phyloP scores from a whole-genome alignment of 2,888 invertebrate genomes.

The Caenorhabditis wallacei region DNA sequence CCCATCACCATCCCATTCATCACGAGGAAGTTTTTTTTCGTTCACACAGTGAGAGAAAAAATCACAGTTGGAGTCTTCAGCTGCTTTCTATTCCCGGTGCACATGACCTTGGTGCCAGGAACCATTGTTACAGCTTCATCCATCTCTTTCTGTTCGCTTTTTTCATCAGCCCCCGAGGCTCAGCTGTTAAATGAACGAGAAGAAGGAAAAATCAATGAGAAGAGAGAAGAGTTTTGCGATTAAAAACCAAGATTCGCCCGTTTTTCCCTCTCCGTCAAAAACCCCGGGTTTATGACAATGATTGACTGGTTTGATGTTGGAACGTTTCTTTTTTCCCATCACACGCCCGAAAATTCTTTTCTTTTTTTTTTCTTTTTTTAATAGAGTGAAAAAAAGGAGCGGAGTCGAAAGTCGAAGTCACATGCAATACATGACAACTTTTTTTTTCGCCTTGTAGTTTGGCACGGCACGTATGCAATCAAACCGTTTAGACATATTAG shows the following conservation, averaged over 20 bases:
- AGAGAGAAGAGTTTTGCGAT: slow-evolving; percentile 26
- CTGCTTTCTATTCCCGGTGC: slow-evolving; percentile 39
- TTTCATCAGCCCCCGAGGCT: slow-evolving; percentile 5
- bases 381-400: slow-evolving; percentile 19
- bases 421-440: slow-evolving; percentile 40
- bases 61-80: neutral
- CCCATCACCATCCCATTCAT: slow-evolving; percentile 38
- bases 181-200: slow-evolving; percentile 47
- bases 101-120: slow-evolving; percentile 65
- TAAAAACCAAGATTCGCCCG: slow-evolving; percentile 32
- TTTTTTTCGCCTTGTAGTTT: slow-evolving; percentile 38
- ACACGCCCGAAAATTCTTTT: slow-evolving; percentile 24
- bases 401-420: slow-evolving; percentile 42
- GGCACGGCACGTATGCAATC: slow-evolving; percentile 22
- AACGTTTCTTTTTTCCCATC: slow-evolving; percentile 39
- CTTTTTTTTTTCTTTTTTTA: neutral
- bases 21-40: slow-evolving; percentile 43
- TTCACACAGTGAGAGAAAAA: slow-evolving; percentile 2
- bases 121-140: slow-evolving; percentile 43
- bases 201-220: slow-evolving; percentile 20
- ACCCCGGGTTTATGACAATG: slow-evolving; percentile 40
- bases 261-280: slow-evolving; percentile 11
- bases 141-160: slow-evolving; percentile 8
- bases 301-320: slow-evolving; percentile 60
- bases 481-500: slow-evolving; percentile 34